Conservation (phyloP, 2,113 vertebrate species). For the Varanus komodoensis region DNA sequence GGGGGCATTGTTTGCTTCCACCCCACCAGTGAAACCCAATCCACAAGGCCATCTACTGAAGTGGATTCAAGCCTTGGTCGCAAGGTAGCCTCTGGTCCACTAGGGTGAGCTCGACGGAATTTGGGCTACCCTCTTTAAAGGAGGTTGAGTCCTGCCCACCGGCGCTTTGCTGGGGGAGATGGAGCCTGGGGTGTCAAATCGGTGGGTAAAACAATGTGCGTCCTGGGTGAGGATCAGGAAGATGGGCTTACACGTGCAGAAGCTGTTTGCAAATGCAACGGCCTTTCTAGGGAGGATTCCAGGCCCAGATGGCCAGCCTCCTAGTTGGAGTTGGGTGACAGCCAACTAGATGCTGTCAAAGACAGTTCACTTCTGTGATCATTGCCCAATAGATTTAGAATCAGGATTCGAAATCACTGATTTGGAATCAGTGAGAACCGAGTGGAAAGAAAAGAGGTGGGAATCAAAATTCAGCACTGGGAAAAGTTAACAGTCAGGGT, state of each 20-base stretch:
- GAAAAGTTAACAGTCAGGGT: not conserved
- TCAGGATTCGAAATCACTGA: not conserved
- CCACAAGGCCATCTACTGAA: no score
- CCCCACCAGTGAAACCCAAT: no score
- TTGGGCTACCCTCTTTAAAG: not conserved
- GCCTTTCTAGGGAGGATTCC: not conserved
- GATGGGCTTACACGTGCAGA: not conserved
- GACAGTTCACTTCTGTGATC: not conserved
- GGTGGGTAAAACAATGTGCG: not conserved
- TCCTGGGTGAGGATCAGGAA: not conserved
- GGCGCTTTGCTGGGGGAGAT: not conserved
- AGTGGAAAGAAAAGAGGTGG: not conserved
- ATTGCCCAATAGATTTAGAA: no score
- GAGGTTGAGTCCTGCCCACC: not conserved
- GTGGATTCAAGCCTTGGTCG: no score
- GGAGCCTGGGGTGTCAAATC: not conserved
- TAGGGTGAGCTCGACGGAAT: no score
- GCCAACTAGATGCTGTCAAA: not conserved
- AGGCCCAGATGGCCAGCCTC: not conserved
- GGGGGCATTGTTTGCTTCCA: no score
- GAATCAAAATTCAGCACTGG: not conserved
- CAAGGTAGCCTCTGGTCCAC: no score
- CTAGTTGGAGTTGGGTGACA: not conserved
- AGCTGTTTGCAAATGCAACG: not conserved
- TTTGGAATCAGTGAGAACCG: no score